phyloP scores from a whole-genome alignment of 2,888 invertebrate species.

The Eremobia ochroleuca region DNA sequence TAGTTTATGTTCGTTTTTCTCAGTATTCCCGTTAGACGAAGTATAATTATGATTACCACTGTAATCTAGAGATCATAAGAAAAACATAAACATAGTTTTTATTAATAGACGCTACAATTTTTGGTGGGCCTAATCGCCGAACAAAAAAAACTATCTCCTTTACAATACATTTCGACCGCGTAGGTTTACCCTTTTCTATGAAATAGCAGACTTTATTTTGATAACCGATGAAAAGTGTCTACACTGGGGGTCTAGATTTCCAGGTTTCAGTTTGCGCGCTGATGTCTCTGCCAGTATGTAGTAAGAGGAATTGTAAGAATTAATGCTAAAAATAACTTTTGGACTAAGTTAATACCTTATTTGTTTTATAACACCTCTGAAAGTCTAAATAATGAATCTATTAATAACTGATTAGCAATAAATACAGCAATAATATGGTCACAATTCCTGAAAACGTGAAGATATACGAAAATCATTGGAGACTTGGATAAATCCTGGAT shows the following conservation, averaged over 20 bases:
- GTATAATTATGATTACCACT: too few relatives aligned
- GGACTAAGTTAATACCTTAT: too few relatives aligned
- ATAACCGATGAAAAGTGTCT: background rate
- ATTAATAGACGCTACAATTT: too few relatives aligned
- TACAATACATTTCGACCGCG: background rate
- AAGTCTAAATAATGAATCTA: background rate
- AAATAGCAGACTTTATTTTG: background rate
- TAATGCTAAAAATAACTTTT: background rate
- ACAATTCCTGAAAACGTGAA: constrained; percentile 5
- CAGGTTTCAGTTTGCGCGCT: too few relatives aligned
- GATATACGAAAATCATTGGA: constrained; percentile 58
- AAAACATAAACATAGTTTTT: too few relatives aligned
- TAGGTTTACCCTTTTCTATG: background rate
- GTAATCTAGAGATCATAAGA: too few relatives aligned
- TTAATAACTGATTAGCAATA: background rate
- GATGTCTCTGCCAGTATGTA: too few relatives aligned
- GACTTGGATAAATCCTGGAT: constrained; percentile 59
- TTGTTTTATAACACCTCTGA: background rate
- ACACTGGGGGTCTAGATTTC: background rate
- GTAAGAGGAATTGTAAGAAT: background rate
- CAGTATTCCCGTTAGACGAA: too few relatives aligned
- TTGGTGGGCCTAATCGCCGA: too few relatives aligned
- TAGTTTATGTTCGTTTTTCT: too few relatives aligned
- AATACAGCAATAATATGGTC: background rate
- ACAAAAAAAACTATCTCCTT: too few relatives aligned